Conservation (phyloP, 35 echinoderm and acorn worm species). For the Strongylocentrotus purpuratus region DNA sequence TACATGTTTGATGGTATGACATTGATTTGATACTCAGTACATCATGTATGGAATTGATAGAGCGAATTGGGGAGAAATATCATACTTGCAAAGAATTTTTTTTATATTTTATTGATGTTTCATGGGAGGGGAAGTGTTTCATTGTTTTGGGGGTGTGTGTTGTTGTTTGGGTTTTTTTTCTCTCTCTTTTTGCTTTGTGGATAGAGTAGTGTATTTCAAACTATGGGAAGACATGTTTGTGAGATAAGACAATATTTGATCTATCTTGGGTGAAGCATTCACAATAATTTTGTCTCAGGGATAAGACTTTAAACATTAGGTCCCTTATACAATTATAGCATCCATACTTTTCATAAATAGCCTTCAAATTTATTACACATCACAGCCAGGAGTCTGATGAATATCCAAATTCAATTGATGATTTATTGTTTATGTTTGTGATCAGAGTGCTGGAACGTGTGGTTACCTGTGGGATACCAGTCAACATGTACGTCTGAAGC, state of each 20-base stretch:
- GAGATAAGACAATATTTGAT: too few species aligned
- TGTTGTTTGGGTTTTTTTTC: too few species aligned
- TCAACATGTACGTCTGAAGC: conserved; percentile 22
- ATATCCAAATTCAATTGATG: background rate
- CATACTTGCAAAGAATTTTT: background rate
- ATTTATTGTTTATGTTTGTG: background rate
- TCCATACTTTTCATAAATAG: too few species aligned
- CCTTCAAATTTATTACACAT: too few species aligned
- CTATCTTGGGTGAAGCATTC: too few species aligned
- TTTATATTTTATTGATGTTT: background rate
- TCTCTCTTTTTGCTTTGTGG: background rate
- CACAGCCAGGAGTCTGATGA: too few species aligned
- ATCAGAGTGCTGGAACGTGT: background rate
- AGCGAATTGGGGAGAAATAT: too few species aligned
- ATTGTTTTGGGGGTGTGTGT: background rate
- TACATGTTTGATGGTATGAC: too few species aligned
- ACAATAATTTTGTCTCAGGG: too few species aligned
- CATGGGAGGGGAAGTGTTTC: background rate
- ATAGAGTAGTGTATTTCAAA: background rate
- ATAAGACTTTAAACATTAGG: background rate
- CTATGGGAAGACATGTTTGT: too few species aligned
- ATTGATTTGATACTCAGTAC: too few species aligned
- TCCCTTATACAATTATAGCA: background rate
- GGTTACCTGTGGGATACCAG: conserved; percentile 40
- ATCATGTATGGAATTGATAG: too few species aligned